These are phyloP conservation scores for Pleuronectes platessa DNA, from an alignment of 2,113 vertebrate species.

Conservation along the genomic window DNA sequence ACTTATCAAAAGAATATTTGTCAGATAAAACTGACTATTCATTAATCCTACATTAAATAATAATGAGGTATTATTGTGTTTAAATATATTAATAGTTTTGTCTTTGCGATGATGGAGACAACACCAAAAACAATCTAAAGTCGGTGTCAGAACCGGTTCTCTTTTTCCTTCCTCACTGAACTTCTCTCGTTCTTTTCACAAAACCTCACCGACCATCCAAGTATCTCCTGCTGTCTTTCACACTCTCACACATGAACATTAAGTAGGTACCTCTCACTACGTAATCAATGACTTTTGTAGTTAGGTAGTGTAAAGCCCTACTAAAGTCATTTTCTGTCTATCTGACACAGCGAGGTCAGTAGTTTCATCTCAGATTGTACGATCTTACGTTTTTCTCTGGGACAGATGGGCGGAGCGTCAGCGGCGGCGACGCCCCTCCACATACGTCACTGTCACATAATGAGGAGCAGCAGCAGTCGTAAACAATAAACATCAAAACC, in stretches of 20 bases:
- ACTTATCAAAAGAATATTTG: too few species aligned
- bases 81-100: not conserved
- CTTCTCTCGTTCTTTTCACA: slow-evolving; percentile 23
- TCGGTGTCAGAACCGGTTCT: not conserved
- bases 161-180: not conserved
- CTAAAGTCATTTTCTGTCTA: slow-evolving; percentile 25
- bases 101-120: not conserved
- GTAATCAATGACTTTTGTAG: slow-evolving; percentile 19
- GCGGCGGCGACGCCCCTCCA: not conserved
- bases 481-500: slow-evolving; percentile 61
- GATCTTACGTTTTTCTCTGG: slow-evolving; percentile 57
- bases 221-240: slow-evolving; percentile 43
- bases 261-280: slow-evolving; percentile 46
- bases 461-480: slow-evolving; percentile 38
- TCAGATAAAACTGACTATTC: too few species aligned
- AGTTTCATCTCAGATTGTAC: slow-evolving; percentile 44
- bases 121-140: not conserved
- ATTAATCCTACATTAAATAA: too few species aligned
- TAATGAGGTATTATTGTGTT: too few species aligned
- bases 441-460: slow-evolving; percentile 51
- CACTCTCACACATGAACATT: slow-evolving; percentile 55
- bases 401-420: slow-evolving; percentile 29
- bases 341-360: slow-evolving; percentile 16
- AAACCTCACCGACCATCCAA: slow-evolving; percentile 40
- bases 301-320: slow-evolving; percentile 27